phyloP scores from a whole-genome alignment of 2,113 vertebrate genomes.

The Shinisaurus crocodilurus region DNA sequence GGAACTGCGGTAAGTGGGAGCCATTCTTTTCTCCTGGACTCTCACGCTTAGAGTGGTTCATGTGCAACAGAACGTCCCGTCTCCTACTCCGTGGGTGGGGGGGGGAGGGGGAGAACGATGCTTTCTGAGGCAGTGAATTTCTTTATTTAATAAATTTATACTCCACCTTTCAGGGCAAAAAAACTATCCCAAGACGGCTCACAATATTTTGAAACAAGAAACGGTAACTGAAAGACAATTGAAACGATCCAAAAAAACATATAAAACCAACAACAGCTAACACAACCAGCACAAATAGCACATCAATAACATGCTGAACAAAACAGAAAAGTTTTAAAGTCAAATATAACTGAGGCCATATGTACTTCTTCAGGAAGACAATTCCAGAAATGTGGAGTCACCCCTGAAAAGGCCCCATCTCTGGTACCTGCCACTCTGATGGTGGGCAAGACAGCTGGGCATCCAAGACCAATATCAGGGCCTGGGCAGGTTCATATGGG shows the following conservation, averaged over 20 bases:
- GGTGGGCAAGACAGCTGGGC: not conserved
- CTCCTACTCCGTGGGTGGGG: too few species aligned
- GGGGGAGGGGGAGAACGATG: not conserved
- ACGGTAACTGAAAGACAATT: not conserved
- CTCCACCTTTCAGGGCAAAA: not conserved
- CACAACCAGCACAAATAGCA: not conserved
- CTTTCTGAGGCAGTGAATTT: not conserved
- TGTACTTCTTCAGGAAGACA: not conserved
- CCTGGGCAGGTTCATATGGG: not conserved
- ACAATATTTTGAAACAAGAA: not conserved
- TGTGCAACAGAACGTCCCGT: too few species aligned
- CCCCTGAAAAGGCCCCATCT: not conserved
- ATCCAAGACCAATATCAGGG: not conserved
- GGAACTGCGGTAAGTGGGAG: not conserved
- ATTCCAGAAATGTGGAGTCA: not conserved
- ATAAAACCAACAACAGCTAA: not conserved
- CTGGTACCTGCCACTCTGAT: not conserved
- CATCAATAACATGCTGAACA: not conserved
- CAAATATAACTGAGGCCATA: not conserved
- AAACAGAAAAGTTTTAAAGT: not conserved
- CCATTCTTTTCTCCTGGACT: not conserved
- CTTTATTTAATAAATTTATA: not conserved
- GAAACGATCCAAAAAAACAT: not conserved
- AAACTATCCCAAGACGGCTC: too few species aligned
- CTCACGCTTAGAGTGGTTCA: not conserved